Percentiles rank a stretch among this genome's conserved stretches.
These are phyloP conservation scores for Mythimna ferrago DNA, from an alignment of 2,888 invertebrate species.

Conservation along the genomic window DNA sequence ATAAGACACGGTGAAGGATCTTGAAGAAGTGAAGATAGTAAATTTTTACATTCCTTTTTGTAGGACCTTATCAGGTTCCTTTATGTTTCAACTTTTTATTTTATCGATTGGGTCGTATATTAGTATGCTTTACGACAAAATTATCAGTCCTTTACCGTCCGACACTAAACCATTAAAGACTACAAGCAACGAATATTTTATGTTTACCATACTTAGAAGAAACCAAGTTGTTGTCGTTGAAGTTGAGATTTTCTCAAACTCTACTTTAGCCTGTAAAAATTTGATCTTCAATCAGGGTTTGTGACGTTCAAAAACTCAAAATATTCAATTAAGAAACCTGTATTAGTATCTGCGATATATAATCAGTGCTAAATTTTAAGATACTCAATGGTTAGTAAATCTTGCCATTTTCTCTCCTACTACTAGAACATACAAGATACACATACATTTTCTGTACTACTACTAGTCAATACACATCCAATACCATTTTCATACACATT, in stretches of 20 bases:
- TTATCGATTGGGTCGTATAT: slow-evolving; percentile 6
- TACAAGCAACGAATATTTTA: slow-evolving; percentile 6
- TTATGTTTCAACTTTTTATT: neutral
- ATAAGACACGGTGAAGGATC: slow-evolving; percentile 18
- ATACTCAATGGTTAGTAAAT: neutral
- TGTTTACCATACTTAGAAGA: neutral
- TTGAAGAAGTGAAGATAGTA: neutral
- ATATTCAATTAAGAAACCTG: no score
- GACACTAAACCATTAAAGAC: slow-evolving; percentile 14
- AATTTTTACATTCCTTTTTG: neutral
- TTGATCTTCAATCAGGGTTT: no score
- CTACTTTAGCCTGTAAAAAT: no score
- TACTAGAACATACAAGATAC: no score
- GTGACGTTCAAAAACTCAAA: no score
- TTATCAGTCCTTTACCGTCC: slow-evolving; percentile 12
- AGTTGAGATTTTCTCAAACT: no score
- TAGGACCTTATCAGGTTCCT: neutral
- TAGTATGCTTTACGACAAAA: slow-evolving; percentile 31
- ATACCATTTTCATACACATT: neutral
- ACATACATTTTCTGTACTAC: no score
- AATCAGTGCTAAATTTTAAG: neutral
- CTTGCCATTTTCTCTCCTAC: neutral
- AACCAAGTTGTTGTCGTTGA: no score
- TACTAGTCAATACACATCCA: no score
- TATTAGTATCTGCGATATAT: neutral